Evolutionary conservation across 2,888 invertebrate species (phyloP), one percentile per base, ranked within the genome.

Genomic region (Tipula helvola): DNA sequence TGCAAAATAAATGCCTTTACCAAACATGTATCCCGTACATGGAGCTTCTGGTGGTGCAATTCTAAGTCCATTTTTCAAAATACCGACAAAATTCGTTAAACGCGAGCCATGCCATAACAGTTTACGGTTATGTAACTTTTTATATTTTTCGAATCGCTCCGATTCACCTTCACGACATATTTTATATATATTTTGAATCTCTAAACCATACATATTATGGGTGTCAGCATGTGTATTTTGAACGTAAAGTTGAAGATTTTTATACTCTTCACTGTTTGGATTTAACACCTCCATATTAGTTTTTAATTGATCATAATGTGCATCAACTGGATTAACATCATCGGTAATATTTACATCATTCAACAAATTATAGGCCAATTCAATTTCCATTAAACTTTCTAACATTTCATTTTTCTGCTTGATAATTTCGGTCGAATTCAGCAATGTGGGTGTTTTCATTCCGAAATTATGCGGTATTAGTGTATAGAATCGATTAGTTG

Each of bases 1-100:
- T 10, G 99, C 99, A 92, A 99, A 99, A 92, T 98, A 98, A 87
- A 97, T 94, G 90, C 99, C 99, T 92, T 99, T 99, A 88, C 99
- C 99, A 91, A 99, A 99, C 99, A 99, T 99, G 92, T 97, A 97
- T 88, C 97, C 86, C 13, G 97, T 96, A 85, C 95, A 96, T 0
- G 99, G 99, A 0, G 99, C 99, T 92, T 99, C 99, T 0, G 99
- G 98, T 0, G 99, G 99, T 13, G 99, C 99, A 90, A 99, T 99
- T 89, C 98, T 95, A 87, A 99, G 93, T 90, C 96, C 96, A 91
- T 97, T 97, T 0, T 97, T 96, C 86, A 99, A 92, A 90, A 99
- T 99, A 88, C 99, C 99, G 39, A 96, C 98, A 91, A 94, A 99
- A 92, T 99, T 99, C 12, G 99, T 98, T 41, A 95, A 93, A 86